phyloP scores from a whole-genome alignment of 2,888 invertebrate genomes.

The Piscicola geometra region DNA sequence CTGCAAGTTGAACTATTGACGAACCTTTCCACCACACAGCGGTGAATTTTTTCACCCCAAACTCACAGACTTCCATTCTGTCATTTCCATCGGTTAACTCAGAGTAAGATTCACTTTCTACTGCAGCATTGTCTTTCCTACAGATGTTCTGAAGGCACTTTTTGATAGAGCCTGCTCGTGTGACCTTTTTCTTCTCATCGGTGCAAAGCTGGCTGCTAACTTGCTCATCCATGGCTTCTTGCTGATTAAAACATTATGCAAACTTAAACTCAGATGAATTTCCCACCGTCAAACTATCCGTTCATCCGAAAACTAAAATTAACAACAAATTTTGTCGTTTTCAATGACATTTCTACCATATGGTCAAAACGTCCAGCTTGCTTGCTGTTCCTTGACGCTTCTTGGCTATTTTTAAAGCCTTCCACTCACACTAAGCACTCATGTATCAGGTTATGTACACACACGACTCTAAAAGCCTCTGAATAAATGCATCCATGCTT shows the following conservation, averaged over 20 bases:
- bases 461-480: no score
- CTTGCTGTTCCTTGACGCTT: background rate
- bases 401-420: constrained; percentile 4
- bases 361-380: background rate
- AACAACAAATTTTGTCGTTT: no score
- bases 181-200: background rate
- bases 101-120: background rate
- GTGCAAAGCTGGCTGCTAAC: background rate
- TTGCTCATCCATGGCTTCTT: background rate
- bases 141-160: background rate
- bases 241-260: background rate
- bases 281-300: no score
- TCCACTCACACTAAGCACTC: no score
- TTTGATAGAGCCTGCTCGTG: background rate
- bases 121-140: background rate
- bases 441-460: no score
- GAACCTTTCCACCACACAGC: constrained; percentile 44
- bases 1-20: no score
- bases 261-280: no score
- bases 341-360: background rate
- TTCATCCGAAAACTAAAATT: no score
- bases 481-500: no score
- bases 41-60: constrained; percentile 48
- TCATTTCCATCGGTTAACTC: background rate
- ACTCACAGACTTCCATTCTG: constrained; percentile 14